Base-by-base conservation (phyloP, 2,888 invertebrate genomes). In the Diaphora mendica region DNA sequence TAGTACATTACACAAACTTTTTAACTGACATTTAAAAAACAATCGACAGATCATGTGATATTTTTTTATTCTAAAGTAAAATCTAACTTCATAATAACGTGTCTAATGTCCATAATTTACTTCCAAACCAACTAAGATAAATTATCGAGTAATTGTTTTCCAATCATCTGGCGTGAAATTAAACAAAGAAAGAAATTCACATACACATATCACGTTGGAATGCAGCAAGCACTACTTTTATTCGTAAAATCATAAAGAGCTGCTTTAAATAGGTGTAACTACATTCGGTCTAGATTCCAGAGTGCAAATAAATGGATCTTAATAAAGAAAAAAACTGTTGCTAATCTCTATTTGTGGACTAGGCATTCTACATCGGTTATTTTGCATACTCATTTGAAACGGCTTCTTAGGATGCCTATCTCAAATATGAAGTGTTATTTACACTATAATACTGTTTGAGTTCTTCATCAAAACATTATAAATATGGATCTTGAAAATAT, bases 201-300 rank as follows among this genome's bases (percentile, higher is more conserved):
- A 39, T 39, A 11, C 11, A 39, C 39, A 39, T 39, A 44, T 44
- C 44, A 44, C 44, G 2, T 17, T 44, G 39, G 11, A 39, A 39
- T 39, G 39, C 11, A 39, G 39, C 39, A 39, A 44, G 20, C 15
- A 48, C 48, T 5, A 48, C 20, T 0, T 7, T 51, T 23, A 51
- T 51, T 23, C 20, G 20, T 51, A 23, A 51, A 51, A 51, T 7
- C 23, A 51, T 23, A 51, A 66, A 66, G 42, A 26, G 26, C 11
- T 26, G 48, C n/a, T 75, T 74, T 26, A 75, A 77, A 81, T 76
- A 83, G 65, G 64, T 30, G 35, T 73, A 59, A 23, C 71, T 74
- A 73, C 77, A 77, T 75, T 62, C 71, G 78, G 75, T 81, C 79
- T 77, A 82, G 68, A 83, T 82, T 77, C 85, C 85, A 64, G 48